Evolutionary conservation across 2,113 vertebrate genomes (phyloP).

Genomic region (Archocentrus centrarchus): DNA sequence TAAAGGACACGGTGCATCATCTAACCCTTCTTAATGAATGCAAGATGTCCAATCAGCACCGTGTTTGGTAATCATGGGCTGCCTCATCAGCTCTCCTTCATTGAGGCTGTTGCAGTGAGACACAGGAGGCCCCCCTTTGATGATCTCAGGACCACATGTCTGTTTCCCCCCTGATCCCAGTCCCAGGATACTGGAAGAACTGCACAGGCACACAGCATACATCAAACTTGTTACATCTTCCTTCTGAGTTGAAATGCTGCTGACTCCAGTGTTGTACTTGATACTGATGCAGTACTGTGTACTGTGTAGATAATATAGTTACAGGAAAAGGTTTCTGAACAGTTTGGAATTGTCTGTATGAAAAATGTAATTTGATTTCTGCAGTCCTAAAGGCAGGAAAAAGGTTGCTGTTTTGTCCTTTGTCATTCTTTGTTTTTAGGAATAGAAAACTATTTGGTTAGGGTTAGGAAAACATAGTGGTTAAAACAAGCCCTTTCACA

Average conservation of each 20-base stretch:
- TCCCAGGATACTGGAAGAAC: constrained; percentile 14
- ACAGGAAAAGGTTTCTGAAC: too few species aligned
- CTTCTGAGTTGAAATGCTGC: constrained; percentile 42
- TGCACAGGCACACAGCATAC: constrained; percentile 33
- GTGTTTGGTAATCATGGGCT: constrained; percentile 55
- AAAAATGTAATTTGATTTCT: background rate
- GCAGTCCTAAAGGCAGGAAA: background rate
- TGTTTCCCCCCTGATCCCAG: constrained; percentile 6
- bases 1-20: constrained; percentile 76
- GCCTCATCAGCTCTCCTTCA: constrained; percentile 54
- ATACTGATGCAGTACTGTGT: too few species aligned
- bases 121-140: constrained; percentile 42
- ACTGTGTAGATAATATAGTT: too few species aligned
- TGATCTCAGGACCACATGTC: constrained; percentile 52
- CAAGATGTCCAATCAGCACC: constrained; percentile 78
- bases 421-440: background rate
- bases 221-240: constrained; percentile 62
- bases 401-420: background rate
- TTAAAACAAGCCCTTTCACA: background rate
- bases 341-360: too few species aligned
- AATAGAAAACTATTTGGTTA: background rate
- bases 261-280: constrained; percentile 45
- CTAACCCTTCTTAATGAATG: constrained; percentile 76
- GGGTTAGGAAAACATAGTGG: too few species aligned
- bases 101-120: constrained; percentile 34